Evolutionary conservation across 1,140 invertebrate species (phyloP).

Genomic region (Tetramorium simillimum): DNA sequence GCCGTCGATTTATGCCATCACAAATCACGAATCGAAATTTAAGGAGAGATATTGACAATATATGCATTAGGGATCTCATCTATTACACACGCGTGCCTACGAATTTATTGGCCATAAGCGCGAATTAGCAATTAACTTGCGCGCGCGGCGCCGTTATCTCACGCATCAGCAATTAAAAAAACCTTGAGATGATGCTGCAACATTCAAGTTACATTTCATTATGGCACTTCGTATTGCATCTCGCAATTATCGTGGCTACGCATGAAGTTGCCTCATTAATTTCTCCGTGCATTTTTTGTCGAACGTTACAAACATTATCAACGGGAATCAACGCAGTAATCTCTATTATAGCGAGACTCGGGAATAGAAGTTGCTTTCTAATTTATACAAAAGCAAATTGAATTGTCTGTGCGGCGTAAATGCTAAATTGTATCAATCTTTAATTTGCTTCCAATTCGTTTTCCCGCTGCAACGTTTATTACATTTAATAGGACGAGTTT

Average conservation of each 20-base stretch:
- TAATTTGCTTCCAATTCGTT: slow-evolving; percentile 24
- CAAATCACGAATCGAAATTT: slow-evolving; percentile 30
- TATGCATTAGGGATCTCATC: slow-evolving; percentile 30
- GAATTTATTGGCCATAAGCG: slow-evolving; percentile 57
- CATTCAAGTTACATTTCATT: slow-evolving; percentile 62
- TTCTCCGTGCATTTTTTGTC: slow-evolving; percentile 28
- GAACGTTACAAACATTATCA: slow-evolving; percentile 51
- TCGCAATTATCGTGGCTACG: slow-evolving; percentile 55
- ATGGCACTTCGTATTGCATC: slow-evolving; percentile 59
- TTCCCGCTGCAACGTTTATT: slow-evolving; percentile 26
- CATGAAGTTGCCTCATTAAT: slow-evolving; percentile 54
- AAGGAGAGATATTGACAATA: slow-evolving; percentile 47
- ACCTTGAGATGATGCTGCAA: slow-evolving; percentile 58
- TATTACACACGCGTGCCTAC: slow-evolving; percentile 41
- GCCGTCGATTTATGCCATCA: not conserved
- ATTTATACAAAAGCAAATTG: slow-evolving; percentile 51
- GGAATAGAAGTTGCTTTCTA: slow-evolving; percentile 54
- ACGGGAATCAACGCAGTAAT: slow-evolving; percentile 47
- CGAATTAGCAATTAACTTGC: slow-evolving; percentile 59
- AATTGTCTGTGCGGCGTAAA: slow-evolving; percentile 11
- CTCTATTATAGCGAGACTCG: slow-evolving; percentile 41
- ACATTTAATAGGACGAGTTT: not conserved
- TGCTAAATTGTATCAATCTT: slow-evolving; percentile 26
- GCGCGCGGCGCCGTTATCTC: slow-evolving; percentile 40
- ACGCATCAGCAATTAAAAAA: slow-evolving; percentile 59